A percentile compares a stretch with the other conserved stretches of the same genome.
Conservation (phyloP, 2,888 invertebrate species). For the Tipula unca region DNA sequence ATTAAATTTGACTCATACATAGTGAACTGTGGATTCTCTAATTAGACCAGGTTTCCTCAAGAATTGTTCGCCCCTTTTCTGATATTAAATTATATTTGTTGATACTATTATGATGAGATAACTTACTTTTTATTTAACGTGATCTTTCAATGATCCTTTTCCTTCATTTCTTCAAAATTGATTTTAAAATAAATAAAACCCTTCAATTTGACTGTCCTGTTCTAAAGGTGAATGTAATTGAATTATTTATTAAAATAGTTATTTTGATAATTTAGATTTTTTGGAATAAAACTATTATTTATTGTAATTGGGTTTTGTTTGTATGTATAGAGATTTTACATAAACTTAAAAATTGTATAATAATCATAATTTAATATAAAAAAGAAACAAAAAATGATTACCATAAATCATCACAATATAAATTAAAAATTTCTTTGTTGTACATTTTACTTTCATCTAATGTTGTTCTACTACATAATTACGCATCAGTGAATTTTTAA, state of each 20-base stretch:
- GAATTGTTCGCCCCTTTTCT: too few species aligned
- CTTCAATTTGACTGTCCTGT: not conserved
- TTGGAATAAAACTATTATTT: not conserved
- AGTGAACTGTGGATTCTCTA: too few species aligned
- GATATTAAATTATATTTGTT: too few species aligned
- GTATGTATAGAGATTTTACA: not conserved
- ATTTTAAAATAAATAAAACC: not conserved
- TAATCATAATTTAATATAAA: conserved; percentile 14
- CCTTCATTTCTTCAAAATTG: not conserved
- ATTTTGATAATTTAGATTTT: not conserved
- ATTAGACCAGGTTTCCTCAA: too few species aligned
- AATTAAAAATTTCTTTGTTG: not conserved
- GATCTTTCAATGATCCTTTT: too few species aligned
- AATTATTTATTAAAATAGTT: not conserved
- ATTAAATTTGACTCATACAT: too few species aligned
- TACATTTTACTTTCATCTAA: not conserved
- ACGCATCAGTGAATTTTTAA: not conserved
- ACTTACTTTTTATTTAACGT: too few species aligned
- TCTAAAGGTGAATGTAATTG: not conserved
- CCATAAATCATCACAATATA: not conserved
- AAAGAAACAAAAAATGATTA: not conserved
- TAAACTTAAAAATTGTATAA: not conserved
- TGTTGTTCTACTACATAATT: not conserved
- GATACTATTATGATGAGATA: too few species aligned
- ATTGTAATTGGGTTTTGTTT: not conserved